Conservation (phyloP, 2,888 invertebrate genomes). For the Aphidoletes aphidimyza region DNA sequence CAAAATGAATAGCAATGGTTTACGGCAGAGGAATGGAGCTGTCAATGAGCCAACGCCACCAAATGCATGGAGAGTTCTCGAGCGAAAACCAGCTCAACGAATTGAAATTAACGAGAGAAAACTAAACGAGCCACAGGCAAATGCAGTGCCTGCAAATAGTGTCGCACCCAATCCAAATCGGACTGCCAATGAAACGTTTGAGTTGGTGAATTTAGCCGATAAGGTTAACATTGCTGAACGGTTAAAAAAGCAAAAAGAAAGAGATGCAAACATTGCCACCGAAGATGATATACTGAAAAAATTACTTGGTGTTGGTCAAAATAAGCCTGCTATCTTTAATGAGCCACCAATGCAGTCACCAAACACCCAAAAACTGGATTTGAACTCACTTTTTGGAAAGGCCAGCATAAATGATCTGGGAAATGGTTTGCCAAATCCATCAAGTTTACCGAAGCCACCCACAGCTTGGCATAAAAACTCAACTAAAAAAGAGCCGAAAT, state of each 20-base stretch:
- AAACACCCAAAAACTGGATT: background rate
- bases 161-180: background rate
- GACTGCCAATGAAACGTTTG: background rate
- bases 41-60: background rate
- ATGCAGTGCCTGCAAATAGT: background rate
- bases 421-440: background rate
- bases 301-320: slow-evolving; percentile 53
- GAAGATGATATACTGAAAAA: slow-evolving; percentile 42
- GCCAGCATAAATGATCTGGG: background rate
- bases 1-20: background rate
- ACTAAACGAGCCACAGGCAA: background rate
- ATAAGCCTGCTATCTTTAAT: no score
- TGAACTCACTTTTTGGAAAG: slow-evolving; percentile 23
- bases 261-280: background rate
- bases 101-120: background rate
- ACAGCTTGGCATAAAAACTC: slow-evolving; percentile 25
- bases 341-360: background rate
- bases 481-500: background rate
- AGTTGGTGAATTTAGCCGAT: background rate
- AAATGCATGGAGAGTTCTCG: background rate
- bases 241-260: background rate
- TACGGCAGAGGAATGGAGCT: background rate
- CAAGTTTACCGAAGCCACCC: slow-evolving; percentile 57
- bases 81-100: background rate
- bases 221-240: no score